Base-by-base conservation (phyloP, 2,888 invertebrate species). In the Incurvaria masculella region DNA sequence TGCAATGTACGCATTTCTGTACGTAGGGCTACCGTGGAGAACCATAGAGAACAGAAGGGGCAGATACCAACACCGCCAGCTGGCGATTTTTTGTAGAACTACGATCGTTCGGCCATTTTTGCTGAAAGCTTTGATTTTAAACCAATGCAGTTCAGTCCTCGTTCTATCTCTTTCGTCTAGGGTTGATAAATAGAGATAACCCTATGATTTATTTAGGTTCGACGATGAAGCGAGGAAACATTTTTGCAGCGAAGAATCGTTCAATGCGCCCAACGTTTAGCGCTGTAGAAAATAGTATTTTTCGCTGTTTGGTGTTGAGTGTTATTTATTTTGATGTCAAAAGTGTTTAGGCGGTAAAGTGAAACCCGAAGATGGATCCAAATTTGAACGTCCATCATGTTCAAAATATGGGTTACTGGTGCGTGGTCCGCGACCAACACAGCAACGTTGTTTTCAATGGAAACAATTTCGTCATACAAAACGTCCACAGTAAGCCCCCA, bases 341-440 rank as follows among this genome's bases (percentile, higher is more conserved):
- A n/a, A 33, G 11, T 33, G 33, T 33, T 33, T 33, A n/a, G 11
- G 33, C 33, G 33, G 33, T 33, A 33, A 33, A 33, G 3, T 33
- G 33, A 14, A n/a, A 4, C 11, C 14, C 26, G n/a, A 6, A 14
- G 26, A 46, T 46, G 46, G 46, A 46, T 41, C 17, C 46, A 3
- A 46, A 42, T 33, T 14, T 33, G 4, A 33, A 33, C 14, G 33
- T 33, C 3, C 33, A 33, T 3, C 33, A 33, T 26, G 41, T 27
- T 18, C 43, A 69, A 46, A 73, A 66, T 51, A 74, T 69, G 62
- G 66, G 72, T 53, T 78, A 74, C 51, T 78, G 75, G 73, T 76
- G 75, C 56, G 72, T 76, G 4, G 60, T 76, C 2, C 62, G 74
- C 49, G 76, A 76, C 61, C 74, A 78, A 51, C 75, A 74, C 56